Evolutionary conservation across 2,113 vertebrate genomes (phyloP).

Genomic region (Oenanthe oenanthe): DNA sequence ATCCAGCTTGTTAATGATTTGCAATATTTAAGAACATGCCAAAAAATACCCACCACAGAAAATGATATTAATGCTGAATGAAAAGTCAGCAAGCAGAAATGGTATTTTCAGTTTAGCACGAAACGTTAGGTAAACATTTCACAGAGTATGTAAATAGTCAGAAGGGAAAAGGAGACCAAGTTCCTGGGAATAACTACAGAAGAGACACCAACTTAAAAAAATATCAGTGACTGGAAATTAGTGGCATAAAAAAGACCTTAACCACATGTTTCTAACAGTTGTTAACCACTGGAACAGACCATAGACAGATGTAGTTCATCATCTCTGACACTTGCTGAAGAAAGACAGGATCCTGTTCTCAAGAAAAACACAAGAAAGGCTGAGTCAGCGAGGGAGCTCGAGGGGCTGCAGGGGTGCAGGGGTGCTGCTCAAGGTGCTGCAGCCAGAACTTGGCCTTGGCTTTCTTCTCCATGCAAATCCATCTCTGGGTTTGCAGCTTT

Average conservation of each 20-base stretch:
- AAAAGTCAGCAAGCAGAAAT: constrained; percentile 5
- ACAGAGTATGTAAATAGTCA: background rate
- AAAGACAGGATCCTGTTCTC: background rate
- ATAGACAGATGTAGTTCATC: background rate
- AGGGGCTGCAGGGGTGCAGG: background rate
- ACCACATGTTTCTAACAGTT: background rate
- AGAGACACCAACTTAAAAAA: background rate
- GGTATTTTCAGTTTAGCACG: background rate
- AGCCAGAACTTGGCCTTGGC: fast-evolving
- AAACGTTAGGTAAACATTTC: background rate
- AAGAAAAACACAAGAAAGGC: background rate
- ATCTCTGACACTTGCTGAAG: background rate
- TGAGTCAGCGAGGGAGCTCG: background rate
- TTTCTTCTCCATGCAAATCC: background rate
- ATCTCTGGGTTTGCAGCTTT: background rate
- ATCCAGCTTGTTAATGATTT: background rate
- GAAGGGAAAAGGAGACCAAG: background rate
- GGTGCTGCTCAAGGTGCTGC: background rate
- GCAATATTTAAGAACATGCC: background rate
- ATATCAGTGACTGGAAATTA: background rate
- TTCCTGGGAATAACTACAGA: background rate
- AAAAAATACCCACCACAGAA: background rate
- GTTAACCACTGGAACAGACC: background rate
- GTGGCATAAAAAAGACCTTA: background rate
- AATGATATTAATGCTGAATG: background rate